Base-by-base conservation (phyloP, 2,797 vertebrate species). In the Agapornis canus region DNA sequence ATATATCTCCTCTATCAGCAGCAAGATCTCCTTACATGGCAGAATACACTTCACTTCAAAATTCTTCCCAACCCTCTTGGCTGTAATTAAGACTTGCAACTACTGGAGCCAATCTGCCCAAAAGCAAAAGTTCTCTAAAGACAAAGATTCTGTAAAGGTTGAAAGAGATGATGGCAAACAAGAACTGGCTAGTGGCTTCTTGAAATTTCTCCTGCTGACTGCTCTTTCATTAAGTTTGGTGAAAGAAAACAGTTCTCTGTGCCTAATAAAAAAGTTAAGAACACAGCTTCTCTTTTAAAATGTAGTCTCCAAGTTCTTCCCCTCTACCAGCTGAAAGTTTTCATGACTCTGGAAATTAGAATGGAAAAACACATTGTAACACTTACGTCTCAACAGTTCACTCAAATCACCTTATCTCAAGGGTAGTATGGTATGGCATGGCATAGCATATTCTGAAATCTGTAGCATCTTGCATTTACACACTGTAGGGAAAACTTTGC, bases 81-180 rank as follows among this genome's bases (percentile, higher is more conserved):
- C 87, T 86, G 77, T 86, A 96, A 97, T 94, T 94, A 95, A 94
- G 56, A 88, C 22, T 82, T 70, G 11, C 59, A 88, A 91, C 70
- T 70, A 70, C 80, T 84, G 87, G 91, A 91, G 89, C 87, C 82
- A 91, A 92, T 94, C 91, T 96, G 63, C 86, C 87, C 88, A 85
- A 90, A 40, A 86, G 73, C 65, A 40, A 92, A 96, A 86, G 51
- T 88, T 91, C 63, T 88, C 73, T 66, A 59, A 86, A 92, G 90
- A 93, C 32, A 94, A 85, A 78, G 72, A 45, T 80, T 87, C 80
- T 93, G 78, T 69, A 59, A 39, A 91, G 64, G 82, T 63, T 93
- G 72, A 89, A 92, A 92, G 82, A 91, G 85, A 82, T 5, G 0
- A 72, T 31, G 80, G 87, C 52, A 72, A 93, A 88, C 94, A 94